phyloP scores from a whole-genome alignment of 2,888 invertebrate genomes.

The Lucinisca nassula region DNA sequence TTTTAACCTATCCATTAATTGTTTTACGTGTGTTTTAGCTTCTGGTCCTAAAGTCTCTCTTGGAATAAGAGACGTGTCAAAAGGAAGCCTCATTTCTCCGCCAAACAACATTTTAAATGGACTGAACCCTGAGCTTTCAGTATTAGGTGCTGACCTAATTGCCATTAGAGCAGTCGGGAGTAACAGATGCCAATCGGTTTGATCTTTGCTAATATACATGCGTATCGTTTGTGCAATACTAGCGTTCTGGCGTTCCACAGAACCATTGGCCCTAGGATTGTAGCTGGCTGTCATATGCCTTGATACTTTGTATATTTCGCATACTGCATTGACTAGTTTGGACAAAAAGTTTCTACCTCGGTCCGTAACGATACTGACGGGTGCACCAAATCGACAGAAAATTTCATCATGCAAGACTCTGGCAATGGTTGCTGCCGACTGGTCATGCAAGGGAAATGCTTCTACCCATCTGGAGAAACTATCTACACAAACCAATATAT shows the following conservation, averaged over 20 bases:
- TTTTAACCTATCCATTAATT: constrained; percentile 40
- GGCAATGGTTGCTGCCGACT: constrained; percentile 45
- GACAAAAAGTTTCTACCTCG: constrained; percentile 48
- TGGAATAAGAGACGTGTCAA: constrained; percentile 51
- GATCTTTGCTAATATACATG: constrained; percentile 50
- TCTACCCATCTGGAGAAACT: constrained; percentile 50
- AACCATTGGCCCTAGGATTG: constrained; percentile 51
- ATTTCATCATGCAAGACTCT: constrained; percentile 31
- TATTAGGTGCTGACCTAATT: constrained; percentile 50
- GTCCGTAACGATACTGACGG: constrained; percentile 40
- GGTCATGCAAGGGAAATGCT: constrained; percentile 44
- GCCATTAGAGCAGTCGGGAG: constrained; percentile 57
- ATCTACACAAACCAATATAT: too few species aligned
- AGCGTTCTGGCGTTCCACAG: constrained; percentile 49
- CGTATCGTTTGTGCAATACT: constrained; percentile 47
- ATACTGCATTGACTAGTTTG: constrained; percentile 38
- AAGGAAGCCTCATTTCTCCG: constrained; percentile 50
- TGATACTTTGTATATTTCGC: too few species aligned
- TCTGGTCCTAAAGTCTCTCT: constrained; percentile 17
- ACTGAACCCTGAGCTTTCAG: constrained; percentile 53
- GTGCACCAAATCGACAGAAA: constrained; percentile 42
- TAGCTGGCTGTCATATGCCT: constrained; percentile 60
- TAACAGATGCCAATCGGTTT: constrained; percentile 45
- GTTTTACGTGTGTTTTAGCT: constrained; percentile 9
- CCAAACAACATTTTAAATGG: constrained; percentile 65